Percentiles rank a stretch among this genome's conserved stretches.
Evolutionary conservation across 2,888 invertebrate species (phyloP).

Genomic region (Yponomeuta sedellus): DNA sequence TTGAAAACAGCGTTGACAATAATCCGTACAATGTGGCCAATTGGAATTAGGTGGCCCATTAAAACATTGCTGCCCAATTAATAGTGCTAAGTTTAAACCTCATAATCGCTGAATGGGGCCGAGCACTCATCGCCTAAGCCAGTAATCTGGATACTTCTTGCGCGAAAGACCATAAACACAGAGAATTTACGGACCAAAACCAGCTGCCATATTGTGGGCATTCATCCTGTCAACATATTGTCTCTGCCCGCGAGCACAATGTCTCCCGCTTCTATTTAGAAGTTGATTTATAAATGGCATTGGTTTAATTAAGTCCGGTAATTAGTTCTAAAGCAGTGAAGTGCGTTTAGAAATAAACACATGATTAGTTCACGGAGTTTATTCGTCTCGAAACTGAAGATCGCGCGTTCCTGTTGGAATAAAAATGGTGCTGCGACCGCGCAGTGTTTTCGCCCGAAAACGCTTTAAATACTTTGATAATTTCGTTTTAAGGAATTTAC

Average conservation of each 20-base stretch:
- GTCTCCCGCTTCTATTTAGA: conserved; percentile 61
- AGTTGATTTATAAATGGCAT: conserved; percentile 62
- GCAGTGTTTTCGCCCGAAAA: background rate
- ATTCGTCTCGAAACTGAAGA: conserved; percentile 16
- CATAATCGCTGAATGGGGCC: conserved; percentile 66
- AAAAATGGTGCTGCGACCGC: background rate
- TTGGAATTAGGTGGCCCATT: conserved; percentile 73
- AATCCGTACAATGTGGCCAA: conserved; percentile 32
- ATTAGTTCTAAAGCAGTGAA: conserved; percentile 49
- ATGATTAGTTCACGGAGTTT: conserved; percentile 2
- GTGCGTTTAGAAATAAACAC: conserved; percentile 39
- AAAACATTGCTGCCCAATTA: conserved; percentile 53
- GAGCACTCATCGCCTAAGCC: conserved; percentile 68
- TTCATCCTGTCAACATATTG: conserved; percentile 75
- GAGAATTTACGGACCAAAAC: conserved; percentile 64
- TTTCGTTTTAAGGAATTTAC: conserved; percentile 31
- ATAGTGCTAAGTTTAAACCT: conserved; percentile 46
- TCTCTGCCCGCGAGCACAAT: conserved; percentile 59
- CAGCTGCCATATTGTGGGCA: conserved; percentile 62
- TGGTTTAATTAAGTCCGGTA: conserved; percentile 68
- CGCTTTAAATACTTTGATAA: background rate
- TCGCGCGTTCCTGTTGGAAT: conserved; percentile 22
- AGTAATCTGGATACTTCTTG: conserved; percentile 66
- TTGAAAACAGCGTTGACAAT: conserved; percentile 41
- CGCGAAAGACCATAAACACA: conserved; percentile 65